A percentile compares a stretch with the other conserved stretches of the same genome.
phyloP scores from a whole-genome alignment of 2,888 invertebrate genomes.

The Desoria tigrina region DNA sequence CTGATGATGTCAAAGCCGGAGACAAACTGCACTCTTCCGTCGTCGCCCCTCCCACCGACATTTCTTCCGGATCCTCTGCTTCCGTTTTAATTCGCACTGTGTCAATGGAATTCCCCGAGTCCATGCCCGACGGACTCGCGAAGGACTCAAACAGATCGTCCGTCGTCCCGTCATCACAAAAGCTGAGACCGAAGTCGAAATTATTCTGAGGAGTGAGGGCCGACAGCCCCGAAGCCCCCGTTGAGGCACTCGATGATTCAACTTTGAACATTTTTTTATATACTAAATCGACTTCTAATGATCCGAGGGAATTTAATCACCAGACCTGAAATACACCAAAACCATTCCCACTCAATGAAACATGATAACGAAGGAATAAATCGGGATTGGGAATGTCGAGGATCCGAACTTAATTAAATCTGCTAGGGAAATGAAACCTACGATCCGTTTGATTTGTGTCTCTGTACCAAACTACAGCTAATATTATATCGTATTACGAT shows the following conservation, averaged over 20 bases:
- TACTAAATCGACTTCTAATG: not conserved
- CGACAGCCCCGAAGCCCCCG: conserved; percentile 36
- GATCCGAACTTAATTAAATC: too few species aligned
- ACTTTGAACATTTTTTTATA: conserved; percentile 53
- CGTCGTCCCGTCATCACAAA: conserved; percentile 53
- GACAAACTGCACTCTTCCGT: not conserved
- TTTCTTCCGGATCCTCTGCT: conserved; percentile 35
- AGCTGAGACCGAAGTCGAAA: conserved; percentile 53
- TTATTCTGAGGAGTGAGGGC: conserved; percentile 41
- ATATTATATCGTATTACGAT: too few species aligned
- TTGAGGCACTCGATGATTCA: conserved; percentile 48
- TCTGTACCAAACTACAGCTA: too few species aligned
- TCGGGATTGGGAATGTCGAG: too few species aligned
- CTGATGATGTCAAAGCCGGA: not conserved
- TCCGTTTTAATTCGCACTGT: conserved; percentile 44
- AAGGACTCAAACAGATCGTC: conserved; percentile 53
- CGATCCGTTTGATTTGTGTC: too few species aligned
- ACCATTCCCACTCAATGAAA: too few species aligned
- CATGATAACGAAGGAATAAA: too few species aligned
- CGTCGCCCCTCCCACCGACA: conserved; percentile 5
- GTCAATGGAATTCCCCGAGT: conserved; percentile 27
- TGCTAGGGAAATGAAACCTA: too few species aligned
- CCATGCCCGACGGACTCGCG: conserved; percentile 26
- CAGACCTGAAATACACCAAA: too few species aligned
- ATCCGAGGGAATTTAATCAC: too few species aligned